Base-by-base conservation (phyloP, 64 coral and sea anemone genomes). In the Platygyra sinensis region DNA sequence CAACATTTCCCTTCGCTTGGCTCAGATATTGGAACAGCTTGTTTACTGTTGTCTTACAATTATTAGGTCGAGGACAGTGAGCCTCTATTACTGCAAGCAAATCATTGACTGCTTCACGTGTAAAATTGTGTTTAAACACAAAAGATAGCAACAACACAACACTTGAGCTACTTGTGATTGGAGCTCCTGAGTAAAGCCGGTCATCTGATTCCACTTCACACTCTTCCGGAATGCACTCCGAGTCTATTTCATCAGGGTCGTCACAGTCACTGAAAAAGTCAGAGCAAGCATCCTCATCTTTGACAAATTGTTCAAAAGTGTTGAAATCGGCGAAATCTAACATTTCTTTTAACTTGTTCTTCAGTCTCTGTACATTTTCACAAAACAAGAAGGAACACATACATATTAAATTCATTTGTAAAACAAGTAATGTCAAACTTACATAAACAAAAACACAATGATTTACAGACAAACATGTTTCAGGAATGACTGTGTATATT, bases 271-370 rank as follows among this genome's bases (percentile, higher is more conserved):
- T n/a, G n/a, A n/a, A n/a, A n/a, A n/a, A n/a, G n/a, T n/a, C n/a
- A n/a, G n/a, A n/a, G n/a, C n/a, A n/a, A n/a, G n/a, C n/a, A n/a
- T n/a, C n/a, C n/a, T n/a, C n/a, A n/a, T n/a, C n/a, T n/a, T n/a
- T n/a, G 72, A 60, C 57, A 60, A 60, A 60, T 60, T 60, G 57
- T 60, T 60, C 57, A 60, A 60, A 60, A 60, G 57, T 60, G 57
- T 60, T 60, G 16, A 16, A 9, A 60, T 60, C 57, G 8, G 57
- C 57, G 57, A 16, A 60, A 60, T 60, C 57, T n/a, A n/a, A n/a
- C 69, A 91, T 86, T 82, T 92, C 95, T 60, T 90, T 93, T 46
- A 96, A 46, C 42, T 90, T 93, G 55, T 79, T 86, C 80, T 96
- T 96, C 30, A 96, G 77, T 49, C 93, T 96, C 95, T 96, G 72